Conservation (phyloP, 2,797 vertebrate species). For the Odontamblyopus lacepedii region DNA sequence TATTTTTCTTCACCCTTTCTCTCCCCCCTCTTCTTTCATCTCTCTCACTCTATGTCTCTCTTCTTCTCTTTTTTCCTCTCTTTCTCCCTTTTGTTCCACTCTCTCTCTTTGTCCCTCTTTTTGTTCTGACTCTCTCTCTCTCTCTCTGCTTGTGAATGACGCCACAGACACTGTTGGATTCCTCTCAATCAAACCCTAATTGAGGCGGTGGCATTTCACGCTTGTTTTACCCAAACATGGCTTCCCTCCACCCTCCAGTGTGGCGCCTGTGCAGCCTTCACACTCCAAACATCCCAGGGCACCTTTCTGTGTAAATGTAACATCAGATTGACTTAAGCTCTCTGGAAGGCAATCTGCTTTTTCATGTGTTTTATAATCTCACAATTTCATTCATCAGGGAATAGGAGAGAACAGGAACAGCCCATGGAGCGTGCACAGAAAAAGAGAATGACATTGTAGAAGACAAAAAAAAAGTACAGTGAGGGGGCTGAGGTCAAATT, state of each 20-base stretch:
- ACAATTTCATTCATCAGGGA: conserved; percentile 72
- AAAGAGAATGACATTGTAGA: conserved; percentile 60
- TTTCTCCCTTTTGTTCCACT: too few species aligned
- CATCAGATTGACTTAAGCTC: conserved; percentile 76
- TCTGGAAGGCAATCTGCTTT: conserved; percentile 77
- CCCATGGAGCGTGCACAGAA: conserved; percentile 28
- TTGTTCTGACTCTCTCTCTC: conserved; percentile 27
- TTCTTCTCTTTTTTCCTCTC: conserved; percentile 5
- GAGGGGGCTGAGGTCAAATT: conserved; percentile 51
- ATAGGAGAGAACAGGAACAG: conserved; percentile 60
- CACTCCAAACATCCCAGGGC: conserved; percentile 66
- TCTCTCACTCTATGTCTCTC: conserved; percentile 21
- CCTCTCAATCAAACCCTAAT: conserved; percentile 75
- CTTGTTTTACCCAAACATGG: conserved; percentile 63
- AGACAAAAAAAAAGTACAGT: neutral
- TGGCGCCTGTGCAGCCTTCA: conserved; percentile 8
- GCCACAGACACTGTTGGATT: conserved; percentile 54
- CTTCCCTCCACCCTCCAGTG: conserved; percentile 13
- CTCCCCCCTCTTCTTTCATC: too few species aligned
- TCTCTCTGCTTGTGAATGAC: conserved; percentile 50
- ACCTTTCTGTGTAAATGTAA: conserved; percentile 64
- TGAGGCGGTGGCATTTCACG: conserved; percentile 60
- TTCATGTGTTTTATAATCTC: conserved; percentile 73
- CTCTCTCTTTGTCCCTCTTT: neutral
- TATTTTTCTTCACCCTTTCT: too few species aligned